These are phyloP conservation scores for Edolisoma coerulescens DNA, from an alignment of 2,113 vertebrate genomes.

Conservation along the genomic window DNA sequence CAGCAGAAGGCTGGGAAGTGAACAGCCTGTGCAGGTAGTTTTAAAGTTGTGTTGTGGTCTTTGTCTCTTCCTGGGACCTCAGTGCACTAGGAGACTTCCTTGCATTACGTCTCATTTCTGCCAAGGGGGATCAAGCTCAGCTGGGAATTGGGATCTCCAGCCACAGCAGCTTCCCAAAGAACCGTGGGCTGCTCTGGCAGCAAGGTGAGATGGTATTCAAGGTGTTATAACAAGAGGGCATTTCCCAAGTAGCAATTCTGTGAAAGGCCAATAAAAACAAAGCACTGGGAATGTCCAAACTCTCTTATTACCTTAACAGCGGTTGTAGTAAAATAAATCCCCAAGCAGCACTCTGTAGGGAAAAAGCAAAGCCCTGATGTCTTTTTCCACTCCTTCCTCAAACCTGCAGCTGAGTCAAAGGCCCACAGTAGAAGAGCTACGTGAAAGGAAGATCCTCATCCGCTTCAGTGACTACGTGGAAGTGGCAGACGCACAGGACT, in stretches of 20 bases:
- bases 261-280: background rate
- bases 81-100: background rate
- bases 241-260: background rate
- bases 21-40: background rate
- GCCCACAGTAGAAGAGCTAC: conserved; percentile 94
- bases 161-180: background rate
- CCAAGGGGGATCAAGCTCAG: background rate
- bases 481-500: conserved; percentile 95
- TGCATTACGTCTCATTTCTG: background rate
- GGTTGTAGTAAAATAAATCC: background rate
- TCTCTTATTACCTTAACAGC: fast-evolving
- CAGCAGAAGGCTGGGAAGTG: background rate
- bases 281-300: background rate
- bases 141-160: background rate
- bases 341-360: background rate
- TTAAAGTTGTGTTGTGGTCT: background rate
- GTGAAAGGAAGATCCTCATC: conserved; percentile 96
- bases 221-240: background rate
- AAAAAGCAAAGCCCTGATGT: background rate
- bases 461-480: conserved; percentile 98
- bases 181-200: background rate
- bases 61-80: background rate
- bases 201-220: background rate
- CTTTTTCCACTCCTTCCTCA: background rate
- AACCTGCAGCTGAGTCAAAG: conserved; percentile 89